Percentiles rank a stretch among this genome's conserved stretches.
Evolutionary conservation across 2,888 invertebrate genomes (phyloP).

Genomic region (Celastrina argiolus): DNA sequence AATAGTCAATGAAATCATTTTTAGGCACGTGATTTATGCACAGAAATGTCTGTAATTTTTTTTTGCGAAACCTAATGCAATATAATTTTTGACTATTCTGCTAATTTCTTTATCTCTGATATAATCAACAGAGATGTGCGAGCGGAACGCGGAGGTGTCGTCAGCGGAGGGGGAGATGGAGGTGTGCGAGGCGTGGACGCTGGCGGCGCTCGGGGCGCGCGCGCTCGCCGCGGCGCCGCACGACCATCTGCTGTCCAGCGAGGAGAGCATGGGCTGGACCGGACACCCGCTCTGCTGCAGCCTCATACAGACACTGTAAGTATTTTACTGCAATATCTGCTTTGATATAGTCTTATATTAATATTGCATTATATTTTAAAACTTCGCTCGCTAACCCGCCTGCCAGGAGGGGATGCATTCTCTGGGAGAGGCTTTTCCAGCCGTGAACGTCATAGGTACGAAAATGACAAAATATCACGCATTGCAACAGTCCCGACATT

Average conservation of each 20-base stretch:
- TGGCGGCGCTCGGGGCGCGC: conserved; percentile 84
- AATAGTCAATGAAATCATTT: too few relatives aligned
- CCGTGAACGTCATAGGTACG: too few relatives aligned
- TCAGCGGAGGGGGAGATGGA: conserved; percentile 87
- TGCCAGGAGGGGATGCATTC: too few relatives aligned
- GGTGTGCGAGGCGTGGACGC: conserved; percentile 91
- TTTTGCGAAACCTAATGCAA: too few relatives aligned
- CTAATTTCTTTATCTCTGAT: background rate
- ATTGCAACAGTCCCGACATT: too few relatives aligned
- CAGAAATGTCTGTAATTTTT: too few relatives aligned
- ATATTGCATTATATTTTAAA: too few relatives aligned
- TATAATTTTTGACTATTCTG: background rate
- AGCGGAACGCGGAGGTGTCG: conserved; percentile 87
- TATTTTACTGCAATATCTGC: background rate
- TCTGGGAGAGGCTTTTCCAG: too few relatives aligned
- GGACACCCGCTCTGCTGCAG: conserved; percentile 92
- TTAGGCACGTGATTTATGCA: too few relatives aligned
- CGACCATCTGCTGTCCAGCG: conserved; percentile 68
- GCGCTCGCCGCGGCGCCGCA: conserved; percentile 56
- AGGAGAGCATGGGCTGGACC: conserved; percentile 86
- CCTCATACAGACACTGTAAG: conserved; percentile 91
- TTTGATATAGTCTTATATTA: background rate
- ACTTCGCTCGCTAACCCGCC: too few relatives aligned
- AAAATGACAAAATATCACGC: too few relatives aligned
- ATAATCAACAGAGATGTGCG: conserved; percentile 81